A percentile compares a stretch with the other conserved stretches of the same genome.
Evolutionary conservation across 1,140 invertebrate species (phyloP).

Genomic region (Cotesia vestalis): DNA sequence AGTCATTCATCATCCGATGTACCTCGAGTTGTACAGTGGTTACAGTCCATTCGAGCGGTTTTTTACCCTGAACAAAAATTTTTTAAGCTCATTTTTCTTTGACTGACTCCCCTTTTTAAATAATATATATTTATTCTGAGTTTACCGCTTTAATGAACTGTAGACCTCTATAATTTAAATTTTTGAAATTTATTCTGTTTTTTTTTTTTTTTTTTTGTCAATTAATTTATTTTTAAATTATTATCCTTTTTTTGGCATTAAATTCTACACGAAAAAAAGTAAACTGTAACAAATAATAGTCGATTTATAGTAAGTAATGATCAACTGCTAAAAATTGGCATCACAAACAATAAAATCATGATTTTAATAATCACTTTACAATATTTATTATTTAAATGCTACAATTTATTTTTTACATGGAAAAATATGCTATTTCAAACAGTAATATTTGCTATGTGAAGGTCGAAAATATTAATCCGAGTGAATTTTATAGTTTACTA

Average conservation of each 20-base stretch:
- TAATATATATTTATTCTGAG: neutral
- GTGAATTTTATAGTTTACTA: too few relatives aligned
- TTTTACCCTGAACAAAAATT: constrained; percentile 57
- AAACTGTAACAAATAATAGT: too few relatives aligned
- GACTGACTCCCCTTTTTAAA: neutral
- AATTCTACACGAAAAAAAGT: too few relatives aligned
- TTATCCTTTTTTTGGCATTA: neutral
- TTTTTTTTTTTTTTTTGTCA: neutral
- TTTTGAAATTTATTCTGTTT: constrained; percentile 14
- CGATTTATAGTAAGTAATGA: too few relatives aligned
- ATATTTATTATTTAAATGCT: too few relatives aligned
- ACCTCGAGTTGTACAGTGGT: constrained; percentile 56
- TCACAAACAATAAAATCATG: too few relatives aligned
- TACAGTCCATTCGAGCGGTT: constrained; percentile 63
- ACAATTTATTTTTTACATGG: too few relatives aligned
- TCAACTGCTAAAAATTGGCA: too few relatives aligned
- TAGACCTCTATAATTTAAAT: constrained; percentile 12
- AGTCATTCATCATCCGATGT: constrained; percentile 59
- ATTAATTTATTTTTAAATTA: constrained; percentile 19
- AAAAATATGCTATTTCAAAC: too few relatives aligned
- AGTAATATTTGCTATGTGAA: too few relatives aligned
- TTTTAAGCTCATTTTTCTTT: constrained; percentile 25
- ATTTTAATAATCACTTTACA: too few relatives aligned
- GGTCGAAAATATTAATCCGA: too few relatives aligned
- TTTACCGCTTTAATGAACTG: constrained; percentile 50